Base-by-base conservation (phyloP, 2,888 invertebrate genomes). In the Hermaeophaga mercurialis region DNA sequence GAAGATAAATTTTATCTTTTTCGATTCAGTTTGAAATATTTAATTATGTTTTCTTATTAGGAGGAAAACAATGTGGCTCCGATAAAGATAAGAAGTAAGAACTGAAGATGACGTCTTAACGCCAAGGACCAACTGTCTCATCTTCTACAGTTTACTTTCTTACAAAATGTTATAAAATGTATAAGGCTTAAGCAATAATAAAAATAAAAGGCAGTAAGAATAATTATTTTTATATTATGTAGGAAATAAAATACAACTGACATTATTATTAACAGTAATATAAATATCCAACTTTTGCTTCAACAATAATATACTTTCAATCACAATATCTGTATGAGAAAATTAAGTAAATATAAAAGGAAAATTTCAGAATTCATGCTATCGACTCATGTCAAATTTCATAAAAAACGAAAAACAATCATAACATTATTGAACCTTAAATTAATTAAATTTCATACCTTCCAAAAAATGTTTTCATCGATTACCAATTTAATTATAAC, bases 221-320 rank as follows among this genome's bases (percentile, higher is more conserved):
- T 36, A 14, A 38, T 24, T 31, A 11, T 39, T 52, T 52, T 39
- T 41, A 43, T 43, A 43, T 52, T 52, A 44, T 54, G 59, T 63
- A 63, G 56, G 67, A 74, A 74, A 74, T 74, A 75, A 75, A 75
- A 70, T 75, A 74, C 74, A 75, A 72, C 70, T 73, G 72, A 70
- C 66, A 65, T 66, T 60, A 62, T 63, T 66, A 64, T 68, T 70
- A 73, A 73, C 74, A 74, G 59, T 70, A 69, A 73, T 75, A 74
- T 75, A 76, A 73, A 75, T 75, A 70, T 73, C 69, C 44, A 70
- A 67, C 67, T 66, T 59, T 63, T 66, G 61, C 62, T 63, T 63
- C 63, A 70, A 70, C 70, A 70, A 66, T 68, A 61, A 65, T 69
- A 70, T 65, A 65, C 59, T 56, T 58, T 59, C 34, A 54, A 63